phyloP scores from a whole-genome alignment of 23 tunicate genomes.

The Corella eumyota region DNA sequence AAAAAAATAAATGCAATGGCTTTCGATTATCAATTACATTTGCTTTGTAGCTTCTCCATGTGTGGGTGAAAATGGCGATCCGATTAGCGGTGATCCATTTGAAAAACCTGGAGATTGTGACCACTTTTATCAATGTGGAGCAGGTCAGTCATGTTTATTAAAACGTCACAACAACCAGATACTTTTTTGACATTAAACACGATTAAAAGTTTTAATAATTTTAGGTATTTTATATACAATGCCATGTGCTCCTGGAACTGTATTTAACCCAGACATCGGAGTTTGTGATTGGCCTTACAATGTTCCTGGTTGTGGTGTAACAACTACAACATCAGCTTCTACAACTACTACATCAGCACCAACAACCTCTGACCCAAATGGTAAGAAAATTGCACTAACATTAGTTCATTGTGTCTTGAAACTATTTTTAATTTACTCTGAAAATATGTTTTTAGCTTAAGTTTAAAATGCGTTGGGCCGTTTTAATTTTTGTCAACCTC shows the following conservation, averaged over 20 bases:
- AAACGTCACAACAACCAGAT: no score
- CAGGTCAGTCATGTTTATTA: constrained; percentile 31
- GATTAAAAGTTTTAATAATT: no score
- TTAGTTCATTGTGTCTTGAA: no score
- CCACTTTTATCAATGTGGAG: constrained; percentile 46
- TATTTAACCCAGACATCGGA: constrained; percentile 5
- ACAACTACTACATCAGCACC: constrained; percentile 10
- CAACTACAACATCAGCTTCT: constrained; percentile 15
- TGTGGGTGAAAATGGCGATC: constrained; percentile 18
- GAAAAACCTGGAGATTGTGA: constrained; percentile 38
- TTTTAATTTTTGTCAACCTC: no score
- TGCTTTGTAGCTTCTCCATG: constrained; percentile 10
- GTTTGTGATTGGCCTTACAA: constrained; percentile 13
- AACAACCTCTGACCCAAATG: no score
- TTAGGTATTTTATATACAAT: constrained; percentile 10
- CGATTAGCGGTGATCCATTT: constrained; percentile 33
- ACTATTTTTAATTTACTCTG: no score
- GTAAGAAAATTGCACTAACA: no score
- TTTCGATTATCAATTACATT: no score
- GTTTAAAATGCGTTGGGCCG: no score
- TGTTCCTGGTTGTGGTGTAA: constrained; percentile 25
- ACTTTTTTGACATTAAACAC: no score
- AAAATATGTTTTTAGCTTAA: no score
- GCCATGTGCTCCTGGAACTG: constrained; percentile 20
- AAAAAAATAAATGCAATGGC: no score